Percentiles rank a stretch among this genome's conserved stretches.
Evolutionary conservation across 2,113 vertebrate genomes (phyloP).

Genomic region (Mus musculus): DNA sequence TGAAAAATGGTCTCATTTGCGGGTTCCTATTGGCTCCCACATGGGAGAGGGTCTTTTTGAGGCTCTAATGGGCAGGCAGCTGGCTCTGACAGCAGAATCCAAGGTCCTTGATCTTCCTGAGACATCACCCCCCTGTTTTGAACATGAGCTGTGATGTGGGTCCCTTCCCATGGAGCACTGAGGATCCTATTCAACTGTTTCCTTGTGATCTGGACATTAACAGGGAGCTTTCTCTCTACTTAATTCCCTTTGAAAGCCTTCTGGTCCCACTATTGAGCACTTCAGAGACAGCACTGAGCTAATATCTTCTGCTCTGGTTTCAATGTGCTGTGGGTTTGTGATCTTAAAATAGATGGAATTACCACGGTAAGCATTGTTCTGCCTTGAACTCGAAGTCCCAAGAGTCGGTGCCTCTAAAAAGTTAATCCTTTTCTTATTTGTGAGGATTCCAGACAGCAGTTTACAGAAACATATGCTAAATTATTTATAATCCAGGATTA

Average conservation of each 20-base stretch:
- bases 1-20: conserved; percentile 75
- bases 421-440: conserved; percentile 80
- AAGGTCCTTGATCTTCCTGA: conserved; percentile 80
- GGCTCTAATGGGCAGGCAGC: conserved; percentile 80
- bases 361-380: conserved; percentile 75
- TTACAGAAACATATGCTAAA: conserved; percentile 77
- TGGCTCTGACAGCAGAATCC: conserved; percentile 76
- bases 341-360: conserved; percentile 85
- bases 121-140: conserved; percentile 81
- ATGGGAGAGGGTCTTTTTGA: conserved; percentile 74
- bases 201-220: conserved; percentile 76
- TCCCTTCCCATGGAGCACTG: conserved; percentile 79
- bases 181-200: conserved; percentile 72
- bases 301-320: conserved; percentile 78
- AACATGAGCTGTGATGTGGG: conserved; percentile 76
- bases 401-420: conserved; percentile 76
- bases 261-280: conserved; percentile 48
- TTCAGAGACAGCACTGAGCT: conserved; percentile 71
- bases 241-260: conserved; percentile 72
- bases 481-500: conserved; percentile 80
- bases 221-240: conserved; percentile 69
- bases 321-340: conserved; percentile 79
- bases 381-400: conserved; percentile 76
- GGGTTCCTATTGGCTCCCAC: conserved; percentile 58
- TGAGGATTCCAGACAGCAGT: conserved; percentile 73